phyloP scores from a whole-genome alignment of 2,888 invertebrate genomes.

The Cosmia trapezina region DNA sequence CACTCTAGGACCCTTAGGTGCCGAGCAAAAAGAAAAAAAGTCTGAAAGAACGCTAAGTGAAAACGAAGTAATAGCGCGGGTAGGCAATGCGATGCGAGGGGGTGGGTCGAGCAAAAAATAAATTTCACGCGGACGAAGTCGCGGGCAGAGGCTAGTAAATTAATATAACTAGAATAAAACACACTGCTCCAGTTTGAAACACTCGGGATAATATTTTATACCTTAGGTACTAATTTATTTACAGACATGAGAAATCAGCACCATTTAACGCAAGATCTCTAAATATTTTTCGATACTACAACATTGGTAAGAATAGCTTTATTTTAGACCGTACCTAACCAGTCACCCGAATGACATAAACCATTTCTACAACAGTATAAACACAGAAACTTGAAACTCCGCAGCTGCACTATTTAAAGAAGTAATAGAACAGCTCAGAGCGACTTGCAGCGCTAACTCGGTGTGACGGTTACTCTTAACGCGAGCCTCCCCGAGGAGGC shows the following conservation, averaged over 20 bases:
- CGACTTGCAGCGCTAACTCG: conserved; percentile 27
- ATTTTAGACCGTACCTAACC: conserved; percentile 7
- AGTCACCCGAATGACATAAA: conserved; percentile 26
- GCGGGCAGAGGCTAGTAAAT: too few relatives aligned
- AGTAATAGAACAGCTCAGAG: conserved; percentile 14
- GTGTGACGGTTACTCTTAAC: conserved; percentile 34
- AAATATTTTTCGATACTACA: background rate
- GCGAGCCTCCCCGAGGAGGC: conserved; percentile 31
- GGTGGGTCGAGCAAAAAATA: too few relatives aligned
- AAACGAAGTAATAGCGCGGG: too few relatives aligned
- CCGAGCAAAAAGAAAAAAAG: too few relatives aligned
- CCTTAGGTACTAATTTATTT: background rate
- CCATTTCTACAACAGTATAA: background rate
- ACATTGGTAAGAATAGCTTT: background rate
- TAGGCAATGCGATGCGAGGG: too few relatives aligned
- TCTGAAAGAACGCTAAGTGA: too few relatives aligned
- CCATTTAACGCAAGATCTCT: background rate
- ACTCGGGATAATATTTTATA: background rate
- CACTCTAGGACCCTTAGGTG: too few relatives aligned
- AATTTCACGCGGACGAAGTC: too few relatives aligned
- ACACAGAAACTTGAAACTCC: conserved; percentile 6
- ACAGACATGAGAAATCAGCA: background rate
- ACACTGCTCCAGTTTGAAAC: background rate
- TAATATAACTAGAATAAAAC: too few relatives aligned
- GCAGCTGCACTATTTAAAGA: conserved; percentile 25